Evolutionary conservation across 1,140 invertebrate species (phyloP).

Genomic region (Zaprionus gabonicus): DNA sequence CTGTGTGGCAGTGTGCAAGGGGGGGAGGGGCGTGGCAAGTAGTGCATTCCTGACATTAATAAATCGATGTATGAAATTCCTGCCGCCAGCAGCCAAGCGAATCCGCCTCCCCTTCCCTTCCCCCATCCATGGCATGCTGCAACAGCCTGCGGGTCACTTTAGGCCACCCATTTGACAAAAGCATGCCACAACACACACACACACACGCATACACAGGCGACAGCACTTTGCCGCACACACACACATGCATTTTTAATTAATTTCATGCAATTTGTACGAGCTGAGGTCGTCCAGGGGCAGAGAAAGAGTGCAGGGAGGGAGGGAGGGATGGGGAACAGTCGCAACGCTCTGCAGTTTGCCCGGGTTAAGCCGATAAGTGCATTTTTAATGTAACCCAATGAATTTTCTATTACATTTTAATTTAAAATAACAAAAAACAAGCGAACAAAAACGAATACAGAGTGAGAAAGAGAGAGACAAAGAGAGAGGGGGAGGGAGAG

Average conservation of each 20-base stretch:
- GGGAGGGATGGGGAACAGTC: neutral
- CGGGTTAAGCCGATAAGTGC: constrained; percentile 80
- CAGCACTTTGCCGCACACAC: constrained; percentile 20
- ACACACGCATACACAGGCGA: constrained; percentile 32
- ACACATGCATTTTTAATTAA: constrained; percentile 79
- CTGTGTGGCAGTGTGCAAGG: neutral
- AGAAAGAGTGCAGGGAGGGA: neutral
- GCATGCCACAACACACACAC: constrained; percentile 56
- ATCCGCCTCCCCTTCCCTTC: neutral
- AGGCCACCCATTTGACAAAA: constrained; percentile 76
- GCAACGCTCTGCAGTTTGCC: constrained; percentile 61
- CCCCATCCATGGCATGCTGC: constrained; percentile 25
- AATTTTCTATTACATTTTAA: constrained; percentile 83
- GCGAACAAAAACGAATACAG: neutral
- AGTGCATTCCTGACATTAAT: constrained; percentile 74
- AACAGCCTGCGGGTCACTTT: constrained; percentile 76
- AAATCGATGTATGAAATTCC: constrained; percentile 76
- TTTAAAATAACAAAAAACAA: constrained; percentile 77
- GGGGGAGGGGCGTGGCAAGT: constrained; percentile 53
- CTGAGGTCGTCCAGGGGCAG: constrained; percentile 1
- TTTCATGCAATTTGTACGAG: constrained; percentile 78
- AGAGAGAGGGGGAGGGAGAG: constrained; percentile 2
- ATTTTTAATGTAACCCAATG: constrained; percentile 80
- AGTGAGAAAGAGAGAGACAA: no score
- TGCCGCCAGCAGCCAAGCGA: constrained; percentile 14